Evolutionary conservation across 2,113 vertebrate genomes (phyloP).

Genomic region (Odocoileus hemionus): DNA sequence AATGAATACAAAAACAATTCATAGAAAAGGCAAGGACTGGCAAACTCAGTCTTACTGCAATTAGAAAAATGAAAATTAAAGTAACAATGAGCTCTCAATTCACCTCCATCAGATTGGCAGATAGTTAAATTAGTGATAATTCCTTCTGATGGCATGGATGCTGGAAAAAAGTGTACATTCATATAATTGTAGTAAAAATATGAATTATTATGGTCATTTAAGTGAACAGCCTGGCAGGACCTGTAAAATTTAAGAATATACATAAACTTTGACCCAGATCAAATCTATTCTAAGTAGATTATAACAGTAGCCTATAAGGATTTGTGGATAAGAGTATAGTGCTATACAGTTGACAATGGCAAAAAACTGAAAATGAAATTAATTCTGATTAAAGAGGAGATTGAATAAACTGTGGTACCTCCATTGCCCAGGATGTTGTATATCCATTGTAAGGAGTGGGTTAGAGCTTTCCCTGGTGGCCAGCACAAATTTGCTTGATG

Average conservation of each 20-base stretch:
- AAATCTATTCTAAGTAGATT: not conserved
- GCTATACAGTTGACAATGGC: not conserved
- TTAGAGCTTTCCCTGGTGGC: not conserved
- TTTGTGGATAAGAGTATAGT: not conserved
- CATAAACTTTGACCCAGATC: not conserved
- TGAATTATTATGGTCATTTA: not conserved
- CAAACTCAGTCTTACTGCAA: not conserved
- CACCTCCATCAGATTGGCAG: not conserved
- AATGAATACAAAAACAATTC: not conserved
- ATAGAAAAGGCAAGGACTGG: not conserved
- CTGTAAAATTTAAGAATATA: constrained; percentile 9
- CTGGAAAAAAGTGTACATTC: not conserved
- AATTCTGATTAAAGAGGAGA: not conserved
- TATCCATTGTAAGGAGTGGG: not conserved
- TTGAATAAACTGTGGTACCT: not conserved
- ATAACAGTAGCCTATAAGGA: not conserved
- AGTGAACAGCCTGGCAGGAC: not conserved
- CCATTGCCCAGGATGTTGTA: not conserved
- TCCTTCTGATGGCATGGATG: not conserved
- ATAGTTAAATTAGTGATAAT: constrained; percentile 8
- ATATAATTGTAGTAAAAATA: not conserved
- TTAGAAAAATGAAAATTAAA: not conserved
- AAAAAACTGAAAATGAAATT: not conserved
- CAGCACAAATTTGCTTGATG: not conserved
- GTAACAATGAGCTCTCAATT: not conserved